Evolutionary conservation across 2,113 vertebrate species (phyloP).

Genomic region (Deroptyus accipitrinus): DNA sequence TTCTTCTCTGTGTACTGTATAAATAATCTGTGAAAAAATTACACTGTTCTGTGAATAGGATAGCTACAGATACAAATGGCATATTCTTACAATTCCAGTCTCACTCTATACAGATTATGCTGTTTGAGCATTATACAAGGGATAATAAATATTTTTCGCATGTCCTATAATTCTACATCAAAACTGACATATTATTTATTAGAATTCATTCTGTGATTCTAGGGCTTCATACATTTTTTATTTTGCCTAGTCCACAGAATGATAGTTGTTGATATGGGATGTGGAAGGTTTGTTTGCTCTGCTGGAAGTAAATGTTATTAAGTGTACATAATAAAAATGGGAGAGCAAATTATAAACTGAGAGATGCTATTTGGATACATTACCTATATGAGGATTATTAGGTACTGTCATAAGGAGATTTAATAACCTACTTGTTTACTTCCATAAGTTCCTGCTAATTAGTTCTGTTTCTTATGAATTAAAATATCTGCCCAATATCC

Average conservation of each 20-base stretch:
- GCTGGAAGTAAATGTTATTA: not conserved
- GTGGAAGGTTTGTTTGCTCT: not conserved
- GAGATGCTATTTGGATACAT: not conserved
- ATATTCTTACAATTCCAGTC: not conserved
- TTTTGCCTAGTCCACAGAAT: not conserved
- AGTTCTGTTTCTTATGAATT: not conserved
- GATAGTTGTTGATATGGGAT: not conserved
- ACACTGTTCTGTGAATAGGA: not conserved
- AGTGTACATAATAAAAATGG: not conserved
- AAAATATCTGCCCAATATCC: not conserved
- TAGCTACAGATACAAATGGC: slow-evolving; percentile 6
- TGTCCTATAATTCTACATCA: not conserved
- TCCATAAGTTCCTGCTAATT: slow-evolving; percentile 12
- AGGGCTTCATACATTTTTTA: slow-evolving; percentile 11
- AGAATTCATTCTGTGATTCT: slow-evolving; percentile 7
- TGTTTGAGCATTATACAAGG: not conserved
- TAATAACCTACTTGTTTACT: slow-evolving; percentile 38
- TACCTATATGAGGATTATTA: slow-evolving; percentile 10
- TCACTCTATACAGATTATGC: not conserved
- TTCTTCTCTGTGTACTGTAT: slow-evolving; percentile 44
- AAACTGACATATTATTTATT: slow-evolving; percentile 7
- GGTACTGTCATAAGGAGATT: not conserved
- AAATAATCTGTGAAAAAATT: slow-evolving; percentile 51
- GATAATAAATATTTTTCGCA: slow-evolving; percentile 18
- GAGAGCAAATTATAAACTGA: not conserved